Percentiles rank a stretch among this genome's conserved stretches.
Conservation (phyloP, 2,797 vertebrate genomes). For the Coranthus polyacanthus region DNA sequence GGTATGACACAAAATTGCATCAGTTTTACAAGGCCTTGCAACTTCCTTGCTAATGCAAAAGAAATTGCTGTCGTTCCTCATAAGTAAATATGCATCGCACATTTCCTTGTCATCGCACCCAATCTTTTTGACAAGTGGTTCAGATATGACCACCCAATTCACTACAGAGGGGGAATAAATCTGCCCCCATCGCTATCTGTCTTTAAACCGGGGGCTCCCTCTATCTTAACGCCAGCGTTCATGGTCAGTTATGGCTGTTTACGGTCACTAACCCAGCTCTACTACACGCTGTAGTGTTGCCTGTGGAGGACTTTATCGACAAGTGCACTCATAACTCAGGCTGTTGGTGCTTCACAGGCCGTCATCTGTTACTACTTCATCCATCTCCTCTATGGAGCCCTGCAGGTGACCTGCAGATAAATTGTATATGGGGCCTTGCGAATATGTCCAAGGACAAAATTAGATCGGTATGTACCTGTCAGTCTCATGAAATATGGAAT, state of each 20-base stretch:
- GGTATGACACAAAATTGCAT: constrained; percentile 60
- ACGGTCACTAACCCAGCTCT: constrained; percentile 49
- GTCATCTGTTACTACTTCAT: constrained; percentile 78
- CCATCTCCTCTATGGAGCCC: constrained; percentile 70
- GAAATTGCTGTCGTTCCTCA: constrained; percentile 36
- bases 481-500: constrained; percentile 81
- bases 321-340: constrained; percentile 68
- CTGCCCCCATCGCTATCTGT: constrained; percentile 38
- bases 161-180: constrained; percentile 51
- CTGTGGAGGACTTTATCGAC: constrained; percentile 66
- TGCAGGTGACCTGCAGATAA: constrained; percentile 78
- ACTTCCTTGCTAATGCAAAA: constrained; percentile 49
- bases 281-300: constrained; percentile 39
- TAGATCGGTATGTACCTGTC: constrained; percentile 81
- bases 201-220: constrained; percentile 37
- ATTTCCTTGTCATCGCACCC: constrained; percentile 59
- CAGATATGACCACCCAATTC: constrained; percentile 60
- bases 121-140: constrained; percentile 62
- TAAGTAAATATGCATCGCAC: constrained; percentile 34
- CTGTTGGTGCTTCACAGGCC: constrained; percentile 48
- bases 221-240: constrained; percentile 41
- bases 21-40: constrained; percentile 59
- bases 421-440: constrained; percentile 68
- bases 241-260: constrained; percentile 66
- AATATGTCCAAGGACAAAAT: constrained; percentile 83